Percentiles rank a stretch among this genome's conserved stretches.
phyloP scores from a whole-genome alignment of 2,113 vertebrate species.

The Sclerurus mexicanus region DNA sequence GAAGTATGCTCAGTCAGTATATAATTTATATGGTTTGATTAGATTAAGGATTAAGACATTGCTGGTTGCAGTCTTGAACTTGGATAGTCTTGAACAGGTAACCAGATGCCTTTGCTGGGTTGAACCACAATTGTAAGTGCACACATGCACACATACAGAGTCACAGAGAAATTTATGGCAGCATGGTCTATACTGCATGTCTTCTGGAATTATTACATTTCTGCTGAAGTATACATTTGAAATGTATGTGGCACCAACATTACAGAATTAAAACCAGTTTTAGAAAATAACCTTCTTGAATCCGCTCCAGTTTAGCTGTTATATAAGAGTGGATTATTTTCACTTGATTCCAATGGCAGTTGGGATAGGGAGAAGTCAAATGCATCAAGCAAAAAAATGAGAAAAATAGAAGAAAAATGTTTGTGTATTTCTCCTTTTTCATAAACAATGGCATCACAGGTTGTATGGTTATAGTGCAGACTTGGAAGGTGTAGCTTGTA shows the following conservation, averaged over 20 bases:
- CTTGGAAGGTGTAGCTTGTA: not conserved
- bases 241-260: not conserved
- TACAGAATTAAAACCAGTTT: not conserved
- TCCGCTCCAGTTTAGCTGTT: not conserved
- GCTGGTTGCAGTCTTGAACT: not conserved
- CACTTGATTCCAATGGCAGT: not conserved
- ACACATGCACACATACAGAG: accelerated
- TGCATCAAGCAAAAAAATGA: not conserved
- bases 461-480: not conserved
- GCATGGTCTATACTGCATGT: not conserved
- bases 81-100: not conserved
- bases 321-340: not conserved
- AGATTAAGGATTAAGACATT: not conserved
- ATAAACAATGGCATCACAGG: not conserved
- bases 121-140: not conserved
- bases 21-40: not conserved
- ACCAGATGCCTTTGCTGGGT: not conserved
- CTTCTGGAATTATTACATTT: not conserved
- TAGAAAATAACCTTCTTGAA: not conserved
- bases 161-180: not conserved
- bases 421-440: not conserved
- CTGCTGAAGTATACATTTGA: not conserved
- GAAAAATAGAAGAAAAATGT: not conserved
- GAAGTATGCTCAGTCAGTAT: not conserved
- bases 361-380: not conserved